Evolutionary conservation across 2,797 vertebrate genomes (phyloP), one percentile per base, ranked within the genome.

Genomic region (Setipinna tenuifilis): DNA sequence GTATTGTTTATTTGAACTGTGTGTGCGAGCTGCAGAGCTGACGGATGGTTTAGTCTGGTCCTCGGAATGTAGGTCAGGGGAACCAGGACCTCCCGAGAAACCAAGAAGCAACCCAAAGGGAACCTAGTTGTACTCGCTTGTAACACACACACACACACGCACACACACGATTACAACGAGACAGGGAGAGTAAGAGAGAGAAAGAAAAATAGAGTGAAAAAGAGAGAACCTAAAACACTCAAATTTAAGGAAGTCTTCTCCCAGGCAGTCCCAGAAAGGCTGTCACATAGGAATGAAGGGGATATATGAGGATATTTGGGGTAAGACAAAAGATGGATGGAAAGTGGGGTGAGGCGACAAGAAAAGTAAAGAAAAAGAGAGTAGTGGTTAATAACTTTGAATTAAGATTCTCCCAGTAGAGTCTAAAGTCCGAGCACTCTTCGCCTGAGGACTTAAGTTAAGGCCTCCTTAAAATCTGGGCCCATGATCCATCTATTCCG

Each of bases 11-110:
- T 78, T 78, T 78, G 17, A 78, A 9, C 71, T 78, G 5, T 0
- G 5, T 0, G 71, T 19, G 17, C 35, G 7, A 41, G 71, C 35
- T 6, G 17, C 17, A 6, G 16, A 44, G 35, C 71, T 78, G 71
- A 78, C 17, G 10, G 71, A 78, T n/a, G 17, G 88, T 92, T 90
- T 89, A 82, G 88, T 89, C 89, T 89, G 87, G 88, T 88, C 80
- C 85, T 21, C 44, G 0, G 58, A 93, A 94, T 94, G 91, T 94
- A 93, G 93, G 93, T 94, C 92, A 93, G 89, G 82, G 84, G 81
- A 83, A 82, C 81, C 84, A 78, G 35, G 35, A 78, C 71, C 71
- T 44, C 71, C 71, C 7, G 35, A 78, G 71, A 44, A 78, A 41
- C 31, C 35, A 6, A 59, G 58, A 59, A 1, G 14, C 17, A 21